These are phyloP conservation scores for Acrossocheilus fasciatus DNA, from an alignment of 2,797 vertebrate genomes.

Conservation along the genomic window DNA sequence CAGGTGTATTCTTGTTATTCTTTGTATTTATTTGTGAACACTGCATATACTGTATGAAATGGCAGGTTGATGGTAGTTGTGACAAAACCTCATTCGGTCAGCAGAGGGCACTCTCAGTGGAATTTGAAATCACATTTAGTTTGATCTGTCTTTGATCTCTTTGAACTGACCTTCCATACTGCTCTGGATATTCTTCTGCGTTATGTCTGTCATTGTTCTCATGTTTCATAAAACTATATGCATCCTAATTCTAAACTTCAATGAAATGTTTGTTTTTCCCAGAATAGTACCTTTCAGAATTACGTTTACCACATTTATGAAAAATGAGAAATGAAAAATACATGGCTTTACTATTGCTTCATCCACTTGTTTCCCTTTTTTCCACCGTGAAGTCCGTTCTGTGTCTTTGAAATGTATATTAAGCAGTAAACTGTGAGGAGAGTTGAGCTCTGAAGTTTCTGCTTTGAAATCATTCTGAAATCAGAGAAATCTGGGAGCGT, in stretches of 20 bases:
- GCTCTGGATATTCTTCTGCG: background rate
- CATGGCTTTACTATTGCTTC: constrained; percentile 16
- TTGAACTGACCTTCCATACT: background rate
- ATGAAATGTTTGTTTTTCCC: background rate
- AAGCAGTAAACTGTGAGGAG: background rate
- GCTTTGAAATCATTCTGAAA: constrained; percentile 58
- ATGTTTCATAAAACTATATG: background rate
- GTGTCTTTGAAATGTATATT: constrained; percentile 59
- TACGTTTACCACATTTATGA: background rate
- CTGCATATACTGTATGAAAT: too few species aligned
- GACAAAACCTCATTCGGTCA: background rate
- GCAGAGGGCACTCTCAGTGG: constrained; percentile 1
- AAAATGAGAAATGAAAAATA: background rate
- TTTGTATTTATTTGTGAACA: constrained; percentile 3
- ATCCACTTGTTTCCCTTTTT: constrained; percentile 14
- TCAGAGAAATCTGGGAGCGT: constrained; percentile 8
- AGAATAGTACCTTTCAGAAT: background rate
- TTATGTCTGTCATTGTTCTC: background rate
- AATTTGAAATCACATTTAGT: background rate
- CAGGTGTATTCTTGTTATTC: background rate
- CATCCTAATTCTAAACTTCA: background rate
- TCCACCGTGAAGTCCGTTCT: background rate
- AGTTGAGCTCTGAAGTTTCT: constrained; percentile 10
- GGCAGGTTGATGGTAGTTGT: background rate
- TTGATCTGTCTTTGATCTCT: background rate